Evolutionary conservation across 2,888 invertebrate genomes (phyloP), one percentile per base, ranked within the genome.

Genomic region (Acanthosepion esculentum): DNA sequence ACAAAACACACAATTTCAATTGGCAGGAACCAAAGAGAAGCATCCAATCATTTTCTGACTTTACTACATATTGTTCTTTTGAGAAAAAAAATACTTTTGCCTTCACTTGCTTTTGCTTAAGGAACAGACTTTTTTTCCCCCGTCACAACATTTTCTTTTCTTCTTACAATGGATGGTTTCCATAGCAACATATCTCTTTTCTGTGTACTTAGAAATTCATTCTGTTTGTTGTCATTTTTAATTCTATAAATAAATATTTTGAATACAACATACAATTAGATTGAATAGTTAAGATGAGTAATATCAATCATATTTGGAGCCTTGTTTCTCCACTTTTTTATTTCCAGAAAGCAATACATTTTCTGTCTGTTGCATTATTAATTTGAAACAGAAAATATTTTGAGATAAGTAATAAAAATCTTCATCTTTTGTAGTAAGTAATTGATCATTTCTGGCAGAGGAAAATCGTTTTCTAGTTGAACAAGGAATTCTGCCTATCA

Each of bases 141-240:
- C n/a, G n/a, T n/a, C 3, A 78, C n/a, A 10, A n/a, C n/a, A n/a
- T 33, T 78, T 78, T n/a, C 8, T 78, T 15, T n/a, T 12, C 15
- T 78, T 33, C 23, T n/a, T 33, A 7, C n/a, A 18, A 12, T 15
- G n/a, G 23, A 15, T 33, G 78, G 78, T 78, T 78, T 78, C 78
- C 78, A 78, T 78, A 33, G n/a, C 78, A 78, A 33, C 78, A 78
- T 78, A 78, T 78, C n/a, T 78, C n/a, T 78, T n/a, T 78, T 78
- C 78, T 78, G 78, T 78, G 29, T n/a, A 29, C n/a, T 78, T 78
- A 78, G n/a, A 78, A 78, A 78, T n/a, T 78, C 18, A 33, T 78
- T 33, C 10, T 23, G 12, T 33, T 78, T 59, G 26, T 20, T 59
- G 23, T 23, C 23, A 15, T 64, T 64, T 64, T 64, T 26, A 59